Evolutionary conservation across 2,888 invertebrate species (phyloP), one percentile per base, ranked within the genome.

Genomic region (Halictus quadricinctus): DNA sequence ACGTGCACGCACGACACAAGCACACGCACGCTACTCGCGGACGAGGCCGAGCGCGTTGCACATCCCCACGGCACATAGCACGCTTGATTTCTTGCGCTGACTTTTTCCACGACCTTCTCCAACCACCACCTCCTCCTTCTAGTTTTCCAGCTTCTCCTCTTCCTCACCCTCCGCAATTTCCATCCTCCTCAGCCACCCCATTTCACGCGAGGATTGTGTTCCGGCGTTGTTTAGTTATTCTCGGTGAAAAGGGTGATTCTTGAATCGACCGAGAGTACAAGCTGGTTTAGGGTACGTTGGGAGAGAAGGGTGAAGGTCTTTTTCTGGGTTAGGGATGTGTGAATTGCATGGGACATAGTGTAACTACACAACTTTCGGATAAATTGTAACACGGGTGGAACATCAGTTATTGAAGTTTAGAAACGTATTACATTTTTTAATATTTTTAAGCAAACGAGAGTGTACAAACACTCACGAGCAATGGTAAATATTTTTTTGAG

Each of bases 1-100:
- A 70, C 58, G 80, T 86, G 74, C 81, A 81, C 88, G 84, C 87
- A 84, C 87, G 75, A 21, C 84, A 86, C 81, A 70, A 81, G 8
- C 36, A 70, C 74, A 77, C 72, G 81, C 81, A 60, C 73, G 43
- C 48, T 6, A 8, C 18, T 66, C 72, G 48, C n/a, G 29, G 64
- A 64, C 64, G 64, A 64, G 29, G 64, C 13, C 43, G 58, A 73
- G 25, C 46, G 60, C 69, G 82, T 72, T 70, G 46, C n/a, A 58
- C 21, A 69, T 48, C 25, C 66, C 64, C 58, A 36, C 70, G 12
- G 25, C 66, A 54, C 60, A 48, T 18, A 50, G 41, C 29, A 21
- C 66, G 75, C 64, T 82, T 77, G 75, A 75, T 75, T 76, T 85
- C 79, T 75, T 74, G 60, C 74, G 48, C 10, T 70, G 58, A 84